Conservation (phyloP, 2,113 vertebrate genomes). For the Chroicocephalus ridibundus region DNA sequence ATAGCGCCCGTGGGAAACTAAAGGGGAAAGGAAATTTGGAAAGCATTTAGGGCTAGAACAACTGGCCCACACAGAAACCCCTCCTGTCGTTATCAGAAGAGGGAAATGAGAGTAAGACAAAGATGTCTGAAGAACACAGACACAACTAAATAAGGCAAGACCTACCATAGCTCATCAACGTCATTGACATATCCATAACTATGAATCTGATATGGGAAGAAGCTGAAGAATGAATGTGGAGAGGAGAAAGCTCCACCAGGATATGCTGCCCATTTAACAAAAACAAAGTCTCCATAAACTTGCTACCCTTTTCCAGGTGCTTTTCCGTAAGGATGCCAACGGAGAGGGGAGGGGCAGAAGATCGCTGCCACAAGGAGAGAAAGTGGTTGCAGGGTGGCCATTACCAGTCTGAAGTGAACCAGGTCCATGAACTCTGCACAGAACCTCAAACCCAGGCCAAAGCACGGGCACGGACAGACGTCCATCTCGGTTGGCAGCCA, state of each 20-base stretch:
- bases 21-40: slow-evolving; percentile 52
- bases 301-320: not conserved
- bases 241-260: not conserved
- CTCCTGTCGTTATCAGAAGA: not conserved
- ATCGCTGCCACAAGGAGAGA: not conserved
- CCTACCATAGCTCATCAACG: not conserved
- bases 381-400: not conserved
- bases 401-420: rapidly evolving
- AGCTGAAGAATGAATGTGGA: not conserved
- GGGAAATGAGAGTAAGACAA: slow-evolving; percentile 2
- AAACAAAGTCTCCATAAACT: not conserved
- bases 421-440: not conserved
- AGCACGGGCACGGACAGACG: rapidly evolving
- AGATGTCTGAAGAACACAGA: not conserved
- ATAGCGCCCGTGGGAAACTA: slow-evolving; percentile 12
- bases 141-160: not conserved
- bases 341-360: not conserved
- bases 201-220: not conserved
- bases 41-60: slow-evolving; percentile 10
- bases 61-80: slow-evolving; percentile 34
- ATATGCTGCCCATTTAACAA: not conserved
- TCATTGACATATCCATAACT: not conserved
- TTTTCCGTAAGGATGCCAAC: not conserved
- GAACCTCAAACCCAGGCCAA: not conserved
- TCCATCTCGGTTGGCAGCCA: not conserved